Evolutionary conservation across 1,140 invertebrate species (phyloP).

Genomic region (Aricia agestis): DNA sequence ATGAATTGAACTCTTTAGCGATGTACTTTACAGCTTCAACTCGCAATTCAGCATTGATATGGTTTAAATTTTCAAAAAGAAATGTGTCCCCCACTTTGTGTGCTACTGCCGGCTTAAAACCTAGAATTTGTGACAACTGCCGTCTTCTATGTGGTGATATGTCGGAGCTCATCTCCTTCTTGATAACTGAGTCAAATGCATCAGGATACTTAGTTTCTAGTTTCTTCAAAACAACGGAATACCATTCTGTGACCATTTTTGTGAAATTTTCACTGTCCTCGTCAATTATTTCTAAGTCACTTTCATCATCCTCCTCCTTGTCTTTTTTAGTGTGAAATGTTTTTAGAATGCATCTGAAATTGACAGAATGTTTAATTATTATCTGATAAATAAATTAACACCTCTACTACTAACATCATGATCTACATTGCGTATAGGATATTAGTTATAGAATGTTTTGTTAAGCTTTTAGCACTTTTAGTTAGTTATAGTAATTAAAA

Average conservation of each 20-base stretch:
- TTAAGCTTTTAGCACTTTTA: too few species aligned
- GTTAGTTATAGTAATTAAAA: too few species aligned
- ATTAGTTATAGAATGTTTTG: too few species aligned
- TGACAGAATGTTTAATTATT: slow-evolving; percentile 18
- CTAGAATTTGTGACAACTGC: slow-evolving; percentile 63
- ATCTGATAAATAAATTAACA: not conserved
- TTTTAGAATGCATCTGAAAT: slow-evolving; percentile 72
- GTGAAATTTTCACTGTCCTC: slow-evolving; percentile 50
- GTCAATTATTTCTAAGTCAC: slow-evolving; percentile 70
- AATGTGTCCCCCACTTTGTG: slow-evolving; percentile 74
- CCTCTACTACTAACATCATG: too few species aligned
- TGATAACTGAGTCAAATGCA: slow-evolving; percentile 80
- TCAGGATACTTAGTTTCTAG: slow-evolving; percentile 81
- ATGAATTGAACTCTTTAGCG: slow-evolving; percentile 66
- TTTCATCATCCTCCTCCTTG: slow-evolving; percentile 43
- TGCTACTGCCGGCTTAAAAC: slow-evolving; percentile 74
- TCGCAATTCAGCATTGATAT: slow-evolving; percentile 78
- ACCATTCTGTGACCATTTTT: slow-evolving; percentile 66
- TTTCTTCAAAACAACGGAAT: slow-evolving; percentile 67
- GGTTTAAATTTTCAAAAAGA: slow-evolving; percentile 82
- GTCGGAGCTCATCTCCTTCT: slow-evolving; percentile 61
- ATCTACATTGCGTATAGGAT: too few species aligned
- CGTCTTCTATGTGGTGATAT: slow-evolving; percentile 35
- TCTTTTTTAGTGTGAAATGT: slow-evolving; percentile 37
- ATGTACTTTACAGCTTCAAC: slow-evolving; percentile 79